Base-by-base conservation (phyloP, 2,113 vertebrate species). In the Barnardius zonarius region DNA sequence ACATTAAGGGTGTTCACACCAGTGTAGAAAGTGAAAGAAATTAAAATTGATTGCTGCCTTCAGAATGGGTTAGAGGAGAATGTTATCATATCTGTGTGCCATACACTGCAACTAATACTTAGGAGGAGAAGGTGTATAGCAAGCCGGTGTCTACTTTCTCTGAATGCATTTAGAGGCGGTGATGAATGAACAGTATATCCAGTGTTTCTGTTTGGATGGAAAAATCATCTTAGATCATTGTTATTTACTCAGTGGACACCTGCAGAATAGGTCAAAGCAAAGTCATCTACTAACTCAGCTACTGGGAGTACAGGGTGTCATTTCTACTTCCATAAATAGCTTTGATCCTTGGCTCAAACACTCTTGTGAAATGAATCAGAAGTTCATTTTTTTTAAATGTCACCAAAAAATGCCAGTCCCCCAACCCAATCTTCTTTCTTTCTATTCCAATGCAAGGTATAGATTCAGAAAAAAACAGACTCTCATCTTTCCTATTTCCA, bases 161-260 rank as follows among this genome's bases (percentile, higher is more conserved):
- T 59, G 70, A 94, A 95, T 90, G 80, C 44, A 84, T 85, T 85
- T 83, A 92, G 28, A 96, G 85, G 85, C 70, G 93, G 51, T 97
- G 96, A 97, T 93, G 77, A 97, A 97, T 96, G 92, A 83, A 76
- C 69, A 78, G 16, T 37, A 52, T 70, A 67, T 83, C 33, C 2
- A 3, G 24, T 74, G 68, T 67, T 92, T 88, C 83, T 61, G 13
- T 83, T 75, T 46, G 7, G 88, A 75, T 82, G 80, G 72, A 73
- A 96, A 92, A 88, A 93, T 77, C 67, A 41, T 74, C 76, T 96
- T 84, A 93, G 39, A 77, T 79, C 72, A 37, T 55, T 93, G 52
- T 92, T 95, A 84, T 66, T 92, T 97, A 78, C 35, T 78, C 66
- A 35, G 20, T 80, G 62, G 70, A 69, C 64, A 89, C 63, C 52